phyloP scores from a whole-genome alignment of 1,140 invertebrate species.

The Heliconius hewitsoni region DNA sequence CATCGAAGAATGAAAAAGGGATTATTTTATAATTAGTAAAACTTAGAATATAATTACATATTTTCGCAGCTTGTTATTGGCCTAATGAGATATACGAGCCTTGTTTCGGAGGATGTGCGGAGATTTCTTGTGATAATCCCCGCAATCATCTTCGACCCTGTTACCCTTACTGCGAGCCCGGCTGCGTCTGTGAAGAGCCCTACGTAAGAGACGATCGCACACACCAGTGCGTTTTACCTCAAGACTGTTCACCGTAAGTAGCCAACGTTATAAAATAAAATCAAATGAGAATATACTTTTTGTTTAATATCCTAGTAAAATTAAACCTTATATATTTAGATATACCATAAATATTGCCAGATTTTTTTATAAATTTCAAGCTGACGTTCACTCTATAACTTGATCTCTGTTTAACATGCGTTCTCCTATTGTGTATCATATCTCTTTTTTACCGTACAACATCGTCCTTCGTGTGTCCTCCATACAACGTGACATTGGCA shows the following conservation, averaged over 20 bases:
- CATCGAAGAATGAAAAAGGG: no score
- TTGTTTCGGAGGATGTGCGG: constrained; percentile 72
- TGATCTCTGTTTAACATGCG: no score
- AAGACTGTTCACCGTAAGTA: constrained; percentile 71
- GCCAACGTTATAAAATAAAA: neutral
- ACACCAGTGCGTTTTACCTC: constrained; percentile 70
- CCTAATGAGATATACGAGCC: constrained; percentile 70
- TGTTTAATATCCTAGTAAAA: no score
- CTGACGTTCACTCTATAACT: no score
- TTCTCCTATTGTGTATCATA: no score
- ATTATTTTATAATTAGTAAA: neutral
- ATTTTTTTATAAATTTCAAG: no score
- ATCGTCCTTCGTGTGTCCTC: no score
- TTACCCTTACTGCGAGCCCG: constrained; percentile 75
- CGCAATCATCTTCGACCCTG: constrained; percentile 70
- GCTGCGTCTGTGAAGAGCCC: constrained; percentile 71
- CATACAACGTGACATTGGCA: no score
- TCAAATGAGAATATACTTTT: no score
- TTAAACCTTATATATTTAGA: no score
- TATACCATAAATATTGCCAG: no score
- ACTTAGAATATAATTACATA: neutral
- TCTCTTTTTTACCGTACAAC: no score
- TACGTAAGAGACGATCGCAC: constrained; percentile 74
- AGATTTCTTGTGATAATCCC: constrained; percentile 74
- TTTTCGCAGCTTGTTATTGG: constrained; percentile 68